These are phyloP conservation scores for Microcebus jonahi DNA, from an alignment of 2,113 vertebrate genomes.

Conservation along the genomic window DNA sequence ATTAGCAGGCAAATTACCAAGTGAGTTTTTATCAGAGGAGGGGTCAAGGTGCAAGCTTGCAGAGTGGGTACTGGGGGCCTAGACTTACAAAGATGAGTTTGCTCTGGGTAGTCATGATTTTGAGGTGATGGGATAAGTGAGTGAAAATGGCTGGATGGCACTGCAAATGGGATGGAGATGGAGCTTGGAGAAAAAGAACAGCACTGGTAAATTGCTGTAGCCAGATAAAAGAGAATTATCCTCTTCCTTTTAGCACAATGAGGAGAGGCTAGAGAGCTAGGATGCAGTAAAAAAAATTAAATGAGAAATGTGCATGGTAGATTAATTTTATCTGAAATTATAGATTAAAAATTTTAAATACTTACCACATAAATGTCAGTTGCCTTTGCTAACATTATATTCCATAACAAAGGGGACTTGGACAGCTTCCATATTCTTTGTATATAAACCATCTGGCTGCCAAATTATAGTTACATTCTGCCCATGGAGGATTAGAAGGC, in stretches of 20 bases:
- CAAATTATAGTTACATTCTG: neutral
- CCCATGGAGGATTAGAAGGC: neutral
- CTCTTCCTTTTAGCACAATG: neutral
- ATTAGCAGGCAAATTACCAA: neutral
- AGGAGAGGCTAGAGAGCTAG: neutral
- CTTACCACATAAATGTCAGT: neutral
- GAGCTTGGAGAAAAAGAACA: neutral
- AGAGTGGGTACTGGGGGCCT: neutral
- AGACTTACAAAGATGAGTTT: neutral
- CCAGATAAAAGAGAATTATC: neutral
- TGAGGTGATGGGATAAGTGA: neutral
- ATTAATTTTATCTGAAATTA: slow-evolving; percentile 17
- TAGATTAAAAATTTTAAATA: neutral
- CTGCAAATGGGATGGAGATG: neutral
- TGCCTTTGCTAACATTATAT: neutral
- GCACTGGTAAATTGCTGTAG: neutral
- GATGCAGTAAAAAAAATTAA: neutral
- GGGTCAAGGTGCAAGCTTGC: neutral
- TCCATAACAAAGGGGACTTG: neutral
- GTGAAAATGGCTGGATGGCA: neutral
- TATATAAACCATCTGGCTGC: neutral
- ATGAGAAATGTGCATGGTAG: neutral
- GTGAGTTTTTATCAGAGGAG: neutral
- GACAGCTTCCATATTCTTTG: neutral
- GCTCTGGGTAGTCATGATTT: neutral